phyloP scores from a whole-genome alignment of 2,888 invertebrate species.

The Toxonevra muliebris region DNA sequence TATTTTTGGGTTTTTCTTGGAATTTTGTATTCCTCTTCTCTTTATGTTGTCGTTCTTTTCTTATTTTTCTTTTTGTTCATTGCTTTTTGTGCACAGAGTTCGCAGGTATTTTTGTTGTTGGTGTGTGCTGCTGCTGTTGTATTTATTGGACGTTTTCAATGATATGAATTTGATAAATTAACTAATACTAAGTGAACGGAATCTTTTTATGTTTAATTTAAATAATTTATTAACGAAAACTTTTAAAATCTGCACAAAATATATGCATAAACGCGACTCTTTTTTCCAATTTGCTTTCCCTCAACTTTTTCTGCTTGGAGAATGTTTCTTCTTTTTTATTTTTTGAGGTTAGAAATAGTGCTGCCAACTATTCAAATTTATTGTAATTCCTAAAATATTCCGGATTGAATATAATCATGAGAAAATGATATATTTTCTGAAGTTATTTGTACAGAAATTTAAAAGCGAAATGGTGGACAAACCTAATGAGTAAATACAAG shows the following conservation, averaged over 20 bases:
- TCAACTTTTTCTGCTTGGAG: slow-evolving; percentile 38
- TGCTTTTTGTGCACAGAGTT: slow-evolving; percentile 37
- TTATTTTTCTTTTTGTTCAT: slow-evolving; percentile 24
- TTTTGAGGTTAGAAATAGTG: slow-evolving; percentile 8
- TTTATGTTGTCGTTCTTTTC: slow-evolving; percentile 31
- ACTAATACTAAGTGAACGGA: slow-evolving; percentile 45
- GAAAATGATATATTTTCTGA: too few species aligned
- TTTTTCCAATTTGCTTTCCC: slow-evolving; percentile 34
- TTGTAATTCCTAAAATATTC: too few species aligned
- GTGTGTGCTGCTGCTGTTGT: slow-evolving; percentile 31
- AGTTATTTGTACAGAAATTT: too few species aligned
- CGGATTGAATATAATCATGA: too few species aligned
- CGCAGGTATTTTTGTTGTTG: slow-evolving; percentile 42
- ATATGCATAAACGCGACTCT: slow-evolving; percentile 35
- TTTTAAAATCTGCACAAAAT: slow-evolving; percentile 21
- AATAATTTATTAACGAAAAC: slow-evolving; percentile 9
- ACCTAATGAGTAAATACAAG: too few species aligned
- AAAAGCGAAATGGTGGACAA: too few species aligned
- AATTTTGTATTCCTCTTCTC: slow-evolving; percentile 39
- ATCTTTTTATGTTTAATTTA: slow-evolving; percentile 28
- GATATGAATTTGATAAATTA: slow-evolving; percentile 44
- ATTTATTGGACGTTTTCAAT: slow-evolving; percentile 45
- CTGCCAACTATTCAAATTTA: not conserved
- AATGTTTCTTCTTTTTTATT: slow-evolving; percentile 10
- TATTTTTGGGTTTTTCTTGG: slow-evolving; percentile 39